These are phyloP conservation scores for Chydorus sphaericus DNA, from an alignment of 2,888 invertebrate genomes.

Conservation along the genomic window DNA sequence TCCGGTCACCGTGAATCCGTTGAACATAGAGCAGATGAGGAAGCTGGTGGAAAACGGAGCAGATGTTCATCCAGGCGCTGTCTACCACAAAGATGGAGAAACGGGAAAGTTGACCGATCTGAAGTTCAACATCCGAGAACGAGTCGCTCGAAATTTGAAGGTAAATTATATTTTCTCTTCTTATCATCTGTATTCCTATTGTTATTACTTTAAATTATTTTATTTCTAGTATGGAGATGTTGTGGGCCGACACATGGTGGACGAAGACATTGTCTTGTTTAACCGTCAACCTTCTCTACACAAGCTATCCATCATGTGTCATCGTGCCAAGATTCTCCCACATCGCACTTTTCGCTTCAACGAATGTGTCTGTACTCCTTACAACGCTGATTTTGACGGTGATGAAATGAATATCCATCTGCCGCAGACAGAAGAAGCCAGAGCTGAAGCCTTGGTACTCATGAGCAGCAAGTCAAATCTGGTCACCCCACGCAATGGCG, in stretches of 20 bases:
- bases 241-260: conserved; percentile 83
- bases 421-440: conserved; percentile 95
- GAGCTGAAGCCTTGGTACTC: conserved; percentile 85
- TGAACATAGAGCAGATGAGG: conserved; percentile 68
- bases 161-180: not conserved
- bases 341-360: conserved; percentile 84
- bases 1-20: conserved; percentile 60
- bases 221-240: conserved; percentile 83
- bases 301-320: conserved; percentile 96
- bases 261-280: conserved; percentile 94
- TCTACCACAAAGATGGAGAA: conserved; percentile 77
- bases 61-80: conserved; percentile 88
- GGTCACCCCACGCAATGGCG: conserved; percentile 94
- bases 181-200: not conserved
- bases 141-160: conserved; percentile 66
- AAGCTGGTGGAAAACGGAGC: conserved; percentile 78
- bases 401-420: conserved; percentile 99
- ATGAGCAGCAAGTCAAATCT: conserved; percentile 98
- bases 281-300: conserved; percentile 97
- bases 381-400: conserved; percentile 99
- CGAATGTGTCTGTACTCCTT: conserved; percentile 96
- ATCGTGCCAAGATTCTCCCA: conserved; percentile 67
- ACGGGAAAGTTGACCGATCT: conserved; percentile 69
- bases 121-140: conserved; percentile 80
- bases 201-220: not conserved